Base-by-base conservation (phyloP, 2,888 invertebrate species). In the Eilema griseolum region DNA sequence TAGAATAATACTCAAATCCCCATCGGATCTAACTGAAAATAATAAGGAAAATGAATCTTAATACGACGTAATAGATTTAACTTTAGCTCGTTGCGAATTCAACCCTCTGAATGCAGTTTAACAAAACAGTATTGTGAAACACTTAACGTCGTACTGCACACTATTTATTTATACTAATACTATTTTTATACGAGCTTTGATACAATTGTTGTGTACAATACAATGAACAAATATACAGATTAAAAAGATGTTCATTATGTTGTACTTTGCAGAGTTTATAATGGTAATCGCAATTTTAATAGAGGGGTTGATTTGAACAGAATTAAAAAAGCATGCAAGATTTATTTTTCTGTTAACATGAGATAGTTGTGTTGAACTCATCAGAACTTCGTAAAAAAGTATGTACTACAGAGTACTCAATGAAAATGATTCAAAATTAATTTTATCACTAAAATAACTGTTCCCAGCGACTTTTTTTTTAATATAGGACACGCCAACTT, bases 91-190 rank as follows among this genome's bases (percentile, higher is more conserved):
- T 33, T 33, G 0, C 52, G 26, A 14, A 64, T 41, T 28, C 65
- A 66, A 71, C 82, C 76, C 79, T 73, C 59, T 71, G 66, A 76
- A 72, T 78, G 71, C 70, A 70, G 75, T 75, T 85, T 80, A 85
- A 89, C 89, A 90, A 88, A 90, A 90, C 83, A 82, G 86, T 89
- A 88, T 92, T 92, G 89, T 91, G 78, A 82, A 78, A 84, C 93
- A 93, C 93, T 94, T 90, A 92, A 92, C 93, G 90, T 92, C 90
- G 89, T 84, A 84, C 84, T 68, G 86, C 76, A 70, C 81, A 86
- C 89, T 91, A 89, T 93, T 92, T 93, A 92, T 92, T 93, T 92
- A 84, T 89, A 89, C 85, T 93, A 91, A 93, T 92, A 87, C 89
- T 91, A 92, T 93, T 93, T 92, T 90, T 90, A 86, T 88, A 89